Evolutionary conservation across 2,113 vertebrate genomes (phyloP).

Genomic region (Brienomyrus brachyistius): DNA sequence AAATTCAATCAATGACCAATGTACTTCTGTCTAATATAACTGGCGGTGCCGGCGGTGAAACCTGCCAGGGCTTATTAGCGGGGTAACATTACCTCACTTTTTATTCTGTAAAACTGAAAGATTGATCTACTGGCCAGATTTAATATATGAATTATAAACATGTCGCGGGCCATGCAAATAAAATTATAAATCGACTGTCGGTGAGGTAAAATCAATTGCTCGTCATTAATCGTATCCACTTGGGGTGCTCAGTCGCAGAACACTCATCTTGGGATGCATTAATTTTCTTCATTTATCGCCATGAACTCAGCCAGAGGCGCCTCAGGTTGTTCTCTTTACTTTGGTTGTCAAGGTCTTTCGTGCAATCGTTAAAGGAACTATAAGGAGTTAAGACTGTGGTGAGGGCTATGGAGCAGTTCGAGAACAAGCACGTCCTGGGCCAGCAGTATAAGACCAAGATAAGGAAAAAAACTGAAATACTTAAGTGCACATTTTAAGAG

Average conservation of each 20-base stretch:
- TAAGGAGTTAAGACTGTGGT: neutral
- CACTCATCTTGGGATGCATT: too few species aligned
- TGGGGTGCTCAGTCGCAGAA: neutral
- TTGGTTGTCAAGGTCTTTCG: neutral
- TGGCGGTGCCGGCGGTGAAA: neutral
- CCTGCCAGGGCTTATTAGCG: neutral
- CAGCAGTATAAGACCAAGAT: neutral
- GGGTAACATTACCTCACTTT: neutral
- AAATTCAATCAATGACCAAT: neutral
- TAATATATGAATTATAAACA: neutral
- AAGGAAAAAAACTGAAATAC: neutral
- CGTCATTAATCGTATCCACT: neutral
- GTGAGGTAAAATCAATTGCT: neutral
- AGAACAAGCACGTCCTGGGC: too few species aligned
- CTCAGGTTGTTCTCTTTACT: neutral
- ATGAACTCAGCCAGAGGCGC: too few species aligned
- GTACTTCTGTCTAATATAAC: neutral
- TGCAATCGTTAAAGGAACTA: neutral
- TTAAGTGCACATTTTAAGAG: neutral
- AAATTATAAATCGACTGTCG: neutral
- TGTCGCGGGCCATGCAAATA: neutral
- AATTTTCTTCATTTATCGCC: too few species aligned
- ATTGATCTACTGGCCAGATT: neutral
- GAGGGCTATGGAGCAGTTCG: too few species aligned
- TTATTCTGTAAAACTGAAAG: neutral